Base-by-base conservation (phyloP, 2,888 invertebrate species). In the Nomada fucata region DNA sequence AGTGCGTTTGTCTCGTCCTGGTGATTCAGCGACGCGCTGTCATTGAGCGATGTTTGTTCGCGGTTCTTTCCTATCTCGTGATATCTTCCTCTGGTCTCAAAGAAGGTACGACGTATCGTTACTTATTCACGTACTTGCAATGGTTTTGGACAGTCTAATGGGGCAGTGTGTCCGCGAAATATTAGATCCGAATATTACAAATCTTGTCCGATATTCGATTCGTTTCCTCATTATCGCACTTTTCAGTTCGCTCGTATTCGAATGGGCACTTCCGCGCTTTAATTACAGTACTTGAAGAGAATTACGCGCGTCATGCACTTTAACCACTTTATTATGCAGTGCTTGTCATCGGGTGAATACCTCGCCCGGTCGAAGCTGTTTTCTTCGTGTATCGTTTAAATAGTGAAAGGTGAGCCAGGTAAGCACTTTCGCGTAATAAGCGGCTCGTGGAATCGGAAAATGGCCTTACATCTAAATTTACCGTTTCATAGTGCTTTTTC, bases 301-400 rank as follows among this genome's bases (percentile, higher is more conserved):
- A 60, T 79, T 47, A 65, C 77, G 64, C 50, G 79, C 47, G 2
- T 29, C 50, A 20, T 50, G 59, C 63, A 29, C 50, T 50, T 76
- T n/a, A 50, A 76, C 69, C 23, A 63, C 63, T 69, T 69, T 55
- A 61, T 79, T 79, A 50, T 44, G 61, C 47, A 26, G 44, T 23
- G 52, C 55, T 80, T 80, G 72, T 80, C 72, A 26, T 2, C 15
- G 13, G 52, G 26, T 63, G 61, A 61, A 80, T 55, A 57, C 71
- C 50, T 71, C 50, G 65, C 44, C 13, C 36, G 29, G 20, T 68
- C 55, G 67, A 50, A 50, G 36, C 23, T 13, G 61, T 26, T 68
- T 61, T 50, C 15, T 42, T 50, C 55, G 61, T 53, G 36, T 26
- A 9, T 1, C 52, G 47, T 2, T 20, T 5, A 42, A 42, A 47